phyloP scores from a whole-genome alignment of 2,113 vertebrate genomes.

The Oryzias javanicus region DNA sequence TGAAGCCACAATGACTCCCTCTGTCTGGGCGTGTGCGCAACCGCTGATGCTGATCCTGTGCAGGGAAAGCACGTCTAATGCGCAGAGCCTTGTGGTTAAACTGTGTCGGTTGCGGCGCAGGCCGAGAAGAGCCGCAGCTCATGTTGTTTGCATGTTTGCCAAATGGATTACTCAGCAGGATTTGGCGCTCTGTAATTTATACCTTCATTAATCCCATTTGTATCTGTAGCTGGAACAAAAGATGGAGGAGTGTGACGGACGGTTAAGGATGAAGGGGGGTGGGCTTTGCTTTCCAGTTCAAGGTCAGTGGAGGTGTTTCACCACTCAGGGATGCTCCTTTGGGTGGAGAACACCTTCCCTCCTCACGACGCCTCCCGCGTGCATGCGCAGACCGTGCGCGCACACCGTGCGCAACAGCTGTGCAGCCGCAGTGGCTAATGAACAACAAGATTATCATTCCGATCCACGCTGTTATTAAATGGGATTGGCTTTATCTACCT shows the following conservation, averaged over 20 bases:
- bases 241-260: slow-evolving; percentile 45
- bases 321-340: slow-evolving; percentile 46
- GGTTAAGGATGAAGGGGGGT: slow-evolving; percentile 20
- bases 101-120: slow-evolving; percentile 5
- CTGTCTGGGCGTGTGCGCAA: slow-evolving; percentile 2
- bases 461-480: slow-evolving; percentile 77
- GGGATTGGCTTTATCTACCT: slow-evolving; percentile 76
- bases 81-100: slow-evolving; percentile 17
- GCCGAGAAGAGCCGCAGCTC: slow-evolving; percentile 34
- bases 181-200: slow-evolving; percentile 74
- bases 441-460: slow-evolving; percentile 75
- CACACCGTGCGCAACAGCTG: slow-evolving; percentile 39
- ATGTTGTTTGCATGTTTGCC: slow-evolving; percentile 71
- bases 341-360: slow-evolving; percentile 31
- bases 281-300: slow-evolving; percentile 35
- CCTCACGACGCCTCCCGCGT: slow-evolving; percentile 35
- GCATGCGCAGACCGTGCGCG: slow-evolving; percentile 20
- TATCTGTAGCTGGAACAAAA: slow-evolving; percentile 72
- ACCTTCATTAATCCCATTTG: slow-evolving; percentile 77
- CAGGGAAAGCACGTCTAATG: slow-evolving; percentile 16
- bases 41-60: slow-evolving; percentile 14
- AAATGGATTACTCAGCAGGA: slow-evolving; percentile 75
- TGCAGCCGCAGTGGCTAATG: slow-evolving; percentile 65
- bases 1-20: slow-evolving; percentile 33
- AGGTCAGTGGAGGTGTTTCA: slow-evolving; percentile 67